These are phyloP conservation scores for Myotis daubentonii DNA, from an alignment of 2,797 vertebrate genomes.

Conservation along the genomic window DNA sequence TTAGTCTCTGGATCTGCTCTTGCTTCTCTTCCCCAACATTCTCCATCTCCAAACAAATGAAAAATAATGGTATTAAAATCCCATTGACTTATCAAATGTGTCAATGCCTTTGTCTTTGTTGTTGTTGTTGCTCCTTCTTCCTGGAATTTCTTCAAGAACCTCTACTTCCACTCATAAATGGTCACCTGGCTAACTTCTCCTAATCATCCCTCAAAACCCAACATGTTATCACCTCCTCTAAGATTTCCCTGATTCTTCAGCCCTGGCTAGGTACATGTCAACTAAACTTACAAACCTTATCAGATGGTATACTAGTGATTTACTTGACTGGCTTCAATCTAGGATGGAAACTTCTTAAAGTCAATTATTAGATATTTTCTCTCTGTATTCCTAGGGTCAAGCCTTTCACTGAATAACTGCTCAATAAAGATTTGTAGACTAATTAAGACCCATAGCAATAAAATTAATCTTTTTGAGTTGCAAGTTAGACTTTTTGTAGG, in stretches of 20 bases:
- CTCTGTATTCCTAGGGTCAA: background rate
- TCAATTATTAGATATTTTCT: background rate
- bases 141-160: background rate
- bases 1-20: background rate
- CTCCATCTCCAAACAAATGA: background rate
- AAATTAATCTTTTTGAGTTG: background rate
- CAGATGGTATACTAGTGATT: background rate
- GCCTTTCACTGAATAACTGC: background rate
- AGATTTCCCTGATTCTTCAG: background rate
- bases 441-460: slow-evolving; percentile 6
- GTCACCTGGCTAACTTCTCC: background rate
- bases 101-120: background rate
- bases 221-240: background rate
- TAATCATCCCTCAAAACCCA: background rate
- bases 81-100: background rate
- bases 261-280: background rate
- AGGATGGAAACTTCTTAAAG: background rate
- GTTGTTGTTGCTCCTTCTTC: background rate
- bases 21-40: background rate
- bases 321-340: background rate
- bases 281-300: background rate
- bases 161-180: background rate
- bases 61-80: background rate
- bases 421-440: background rate
- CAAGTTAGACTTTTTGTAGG: background rate